Evolutionary conservation across 2,113 vertebrate species (phyloP).

Genomic region (Gorilla gorilla): DNA sequence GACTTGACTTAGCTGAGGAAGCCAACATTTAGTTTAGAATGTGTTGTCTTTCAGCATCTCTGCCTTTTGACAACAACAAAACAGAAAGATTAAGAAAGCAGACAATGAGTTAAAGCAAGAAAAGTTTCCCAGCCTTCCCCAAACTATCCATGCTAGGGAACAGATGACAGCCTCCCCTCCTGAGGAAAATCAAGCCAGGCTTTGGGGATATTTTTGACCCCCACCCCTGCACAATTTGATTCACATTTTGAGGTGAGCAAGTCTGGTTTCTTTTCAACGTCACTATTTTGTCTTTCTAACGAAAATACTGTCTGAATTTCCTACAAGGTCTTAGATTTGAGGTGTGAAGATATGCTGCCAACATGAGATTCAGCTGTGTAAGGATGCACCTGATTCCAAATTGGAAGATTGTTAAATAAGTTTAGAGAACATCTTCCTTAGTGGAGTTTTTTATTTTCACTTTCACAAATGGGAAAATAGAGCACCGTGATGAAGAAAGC

Average conservation of each 20-base stretch:
- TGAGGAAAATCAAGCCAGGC: slow-evolving; percentile 37
- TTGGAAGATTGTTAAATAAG: background rate
- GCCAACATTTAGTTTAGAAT: slow-evolving; percentile 65
- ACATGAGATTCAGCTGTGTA: background rate
- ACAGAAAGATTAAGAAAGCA: slow-evolving; percentile 72
- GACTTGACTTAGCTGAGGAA: slow-evolving; percentile 68
- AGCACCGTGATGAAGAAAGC: background rate
- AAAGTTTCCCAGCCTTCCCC: slow-evolving; percentile 60
- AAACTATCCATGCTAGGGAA: slow-evolving; percentile 29
- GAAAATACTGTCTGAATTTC: background rate
- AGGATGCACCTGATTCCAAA: background rate
- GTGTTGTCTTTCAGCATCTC: slow-evolving; percentile 63
- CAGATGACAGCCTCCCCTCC: slow-evolving; percentile 6
- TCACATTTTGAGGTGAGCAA: background rate
- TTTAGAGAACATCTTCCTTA: background rate
- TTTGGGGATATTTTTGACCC: background rate
- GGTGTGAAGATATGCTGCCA: background rate
- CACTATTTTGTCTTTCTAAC: slow-evolving; percentile 2
- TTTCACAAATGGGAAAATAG: background rate
- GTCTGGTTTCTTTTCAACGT: slow-evolving; percentile 1
- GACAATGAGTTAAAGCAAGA: slow-evolving; percentile 66
- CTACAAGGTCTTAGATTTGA: background rate
- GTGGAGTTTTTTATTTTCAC: background rate
- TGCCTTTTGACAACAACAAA: slow-evolving; percentile 75
- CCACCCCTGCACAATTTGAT: background rate